Evolutionary conservation across 2,797 vertebrate genomes (phyloP), one percentile per base, ranked within the genome.

Genomic region (Dermochelys coriacea): DNA sequence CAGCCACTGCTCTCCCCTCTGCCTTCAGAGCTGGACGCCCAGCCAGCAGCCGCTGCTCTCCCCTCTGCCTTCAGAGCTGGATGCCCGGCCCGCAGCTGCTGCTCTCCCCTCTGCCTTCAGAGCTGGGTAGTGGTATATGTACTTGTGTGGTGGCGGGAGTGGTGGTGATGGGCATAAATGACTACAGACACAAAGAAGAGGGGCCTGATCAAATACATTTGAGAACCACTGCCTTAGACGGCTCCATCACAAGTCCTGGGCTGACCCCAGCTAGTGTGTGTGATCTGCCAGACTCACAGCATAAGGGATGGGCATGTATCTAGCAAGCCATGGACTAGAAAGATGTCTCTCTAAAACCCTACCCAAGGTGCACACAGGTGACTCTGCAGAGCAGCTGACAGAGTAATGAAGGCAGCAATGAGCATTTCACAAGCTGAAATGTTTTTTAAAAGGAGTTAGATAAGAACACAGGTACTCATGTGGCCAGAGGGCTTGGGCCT

Each of bases 81-180:
- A 54, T 2, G 1, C 1, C 23, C 4, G 2, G 21, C 3, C 51
- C 52, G 2, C 25, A 5, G 54, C 54, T 8, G 0, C 25, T 4
- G 54, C 54, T 27, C 54, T 29, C 57, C 1, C 1, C 57, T 31
- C 6, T 31, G 57, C 57, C 57, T 15, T 31, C 57, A 14, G 27
- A 15, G 5, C 57, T 59, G 29, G 6, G 29, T 7, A 3, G 29
- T 59, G 57, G 57, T 59, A 59, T 12, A 59, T 12, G 57, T 31
- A 59, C 27, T 29, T 31, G 12, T 31, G 57, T 59, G 57, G 57
- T 12, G 12, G 27, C 5, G 1, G 29, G 5, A 27, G 27, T 31
- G 29, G 12, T 15, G 57, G 27, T 59, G 57, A 14, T 29, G 12
- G 29, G 29, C 27, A 59, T 59, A 59, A 29, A 59, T 1, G 3